Base-by-base conservation (phyloP, 2,888 invertebrate species). In the Amiota minor region DNA sequence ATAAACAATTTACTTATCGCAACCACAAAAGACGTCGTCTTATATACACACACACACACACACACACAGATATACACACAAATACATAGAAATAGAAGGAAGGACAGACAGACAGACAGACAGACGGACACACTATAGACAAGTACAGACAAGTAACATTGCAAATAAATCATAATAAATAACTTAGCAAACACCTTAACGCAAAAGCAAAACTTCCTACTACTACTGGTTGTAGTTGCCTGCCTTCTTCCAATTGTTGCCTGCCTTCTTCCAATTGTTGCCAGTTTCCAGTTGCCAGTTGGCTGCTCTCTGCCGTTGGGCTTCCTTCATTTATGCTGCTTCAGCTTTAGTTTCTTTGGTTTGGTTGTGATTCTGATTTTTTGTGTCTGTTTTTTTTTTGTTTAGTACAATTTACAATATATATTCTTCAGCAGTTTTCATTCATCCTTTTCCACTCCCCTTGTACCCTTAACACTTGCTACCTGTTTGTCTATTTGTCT, bases 161-260 rank as follows among this genome's bases (percentile, higher is more conserved):
- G 81, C 81, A 86, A 80, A 86, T 86, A 86, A 86, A 86, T 86
- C 86, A 86, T 86, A 86, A 87, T 87, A 86, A 86, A 86, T 86
- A 86, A 86, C 84, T 86, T 81, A 78, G 81, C 82, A 83, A 86
- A 87, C 83, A 86, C 87, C 87, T 82, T 80, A 79, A 77, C 81
- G 78, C 81, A 76, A 35, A 35, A 78, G 82, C 77, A 79, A 86
- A 85, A 82, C 79, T 81, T 84, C 78, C 35, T 23, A 45, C 62
- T 62, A 10, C 59, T 59, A 9, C 10, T 59, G 20, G 46, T n/a
- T 49, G 18, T 50, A 18, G 23, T 6, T 50, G 16, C 12, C 50
- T 64, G 45, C 64, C 35, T 16, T 59, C 18, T 59, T 35, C 6
- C 35, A 23, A 3, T 23, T 23, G 23, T 3, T 23, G 23, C 3